Conservation (phyloP, 1,140 invertebrate species). For the Diorhabda carinulata region DNA sequence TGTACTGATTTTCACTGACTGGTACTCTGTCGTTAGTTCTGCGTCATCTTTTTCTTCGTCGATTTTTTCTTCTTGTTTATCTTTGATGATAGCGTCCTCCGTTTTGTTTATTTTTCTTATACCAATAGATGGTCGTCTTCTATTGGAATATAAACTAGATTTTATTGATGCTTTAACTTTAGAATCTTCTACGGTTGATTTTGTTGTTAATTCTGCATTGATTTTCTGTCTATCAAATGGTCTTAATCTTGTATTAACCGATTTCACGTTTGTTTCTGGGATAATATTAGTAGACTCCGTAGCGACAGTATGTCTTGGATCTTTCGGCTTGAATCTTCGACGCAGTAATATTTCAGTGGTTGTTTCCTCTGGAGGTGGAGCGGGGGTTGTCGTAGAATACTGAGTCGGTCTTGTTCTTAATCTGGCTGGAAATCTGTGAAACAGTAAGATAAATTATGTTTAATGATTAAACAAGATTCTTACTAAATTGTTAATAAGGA, state of each 20-base stretch:
- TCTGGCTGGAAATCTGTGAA: conserved; percentile 45
- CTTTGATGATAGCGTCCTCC: conserved; percentile 16
- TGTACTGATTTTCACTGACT: conserved; percentile 8
- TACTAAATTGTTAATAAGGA: no score
- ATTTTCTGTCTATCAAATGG: conserved; percentile 36
- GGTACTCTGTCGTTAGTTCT: conserved; percentile 13
- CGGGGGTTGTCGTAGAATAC: conserved; percentile 21
- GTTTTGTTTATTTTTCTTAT: conserved; percentile 34
- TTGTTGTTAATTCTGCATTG: conserved; percentile 9
- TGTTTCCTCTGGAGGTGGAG: conserved; percentile 35
- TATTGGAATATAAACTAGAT: conserved; percentile 41
- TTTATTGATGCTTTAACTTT: conserved; percentile 40
- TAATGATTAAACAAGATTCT: no score
- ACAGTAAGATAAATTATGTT: not conserved
- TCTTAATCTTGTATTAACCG: conserved; percentile 40
- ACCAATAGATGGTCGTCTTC: conserved; percentile 37
- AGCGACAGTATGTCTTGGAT: conserved; percentile 34
- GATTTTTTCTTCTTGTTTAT: conserved; percentile 13
- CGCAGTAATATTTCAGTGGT: conserved; percentile 43
- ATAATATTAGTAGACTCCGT: conserved; percentile 24
- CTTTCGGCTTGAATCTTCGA: conserved; percentile 44
- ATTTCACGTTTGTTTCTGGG: conserved; percentile 35
- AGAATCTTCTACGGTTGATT: conserved; percentile 32
- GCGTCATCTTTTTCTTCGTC: conserved; percentile 15
- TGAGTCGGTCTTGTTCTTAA: conserved; percentile 14